Evolutionary conservation across 2,113 vertebrate genomes (phyloP).

Genomic region (Siphamia tubifer): DNA sequence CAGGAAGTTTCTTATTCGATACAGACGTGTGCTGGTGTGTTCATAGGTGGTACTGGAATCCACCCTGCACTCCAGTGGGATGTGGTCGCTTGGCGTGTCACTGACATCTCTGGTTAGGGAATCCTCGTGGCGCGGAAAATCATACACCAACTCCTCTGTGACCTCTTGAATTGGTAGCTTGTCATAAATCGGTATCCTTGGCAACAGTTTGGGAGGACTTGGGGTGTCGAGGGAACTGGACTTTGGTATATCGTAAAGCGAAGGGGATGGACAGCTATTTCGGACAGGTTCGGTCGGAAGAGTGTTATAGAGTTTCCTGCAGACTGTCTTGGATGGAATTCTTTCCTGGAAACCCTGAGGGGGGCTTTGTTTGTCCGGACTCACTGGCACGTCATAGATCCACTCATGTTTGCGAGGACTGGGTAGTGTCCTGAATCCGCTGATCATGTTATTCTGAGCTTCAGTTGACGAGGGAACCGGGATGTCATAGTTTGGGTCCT

Average conservation of each 20-base stretch:
- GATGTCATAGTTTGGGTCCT: constrained; percentile 70
- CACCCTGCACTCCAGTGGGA: constrained; percentile 63
- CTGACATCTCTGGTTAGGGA: background rate
- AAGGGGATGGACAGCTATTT: background rate
- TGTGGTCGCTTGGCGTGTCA: constrained; percentile 45
- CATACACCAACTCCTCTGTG: constrained; percentile 48
- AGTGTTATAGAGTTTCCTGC: constrained; percentile 46
- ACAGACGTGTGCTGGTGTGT: constrained; percentile 65
- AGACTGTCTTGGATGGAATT: constrained; percentile 32
- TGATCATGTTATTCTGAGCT: constrained; percentile 24
- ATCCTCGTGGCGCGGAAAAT: constrained; percentile 41
- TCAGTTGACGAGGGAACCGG: constrained; percentile 53
- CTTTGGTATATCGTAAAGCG: constrained; percentile 75
- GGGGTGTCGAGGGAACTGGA: constrained; percentile 11
- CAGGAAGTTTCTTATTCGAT: constrained; percentile 35
- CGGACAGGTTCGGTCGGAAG: constrained; percentile 30
- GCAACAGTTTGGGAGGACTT: constrained; percentile 9
- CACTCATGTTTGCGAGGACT: constrained; percentile 83
- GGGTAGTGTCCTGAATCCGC: constrained; percentile 79
- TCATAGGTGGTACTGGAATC: constrained; percentile 74
- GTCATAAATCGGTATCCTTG: constrained; percentile 40
- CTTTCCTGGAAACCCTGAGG: constrained; percentile 14
- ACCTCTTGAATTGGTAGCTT: constrained; percentile 49
- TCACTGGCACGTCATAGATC: constrained; percentile 86
- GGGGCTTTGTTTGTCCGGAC: constrained; percentile 64